Percentiles rank a stretch among this genome's conserved stretches.
These are phyloP conservation scores for Xylocampa areola DNA, from an alignment of 2,888 invertebrate genomes.

Conservation along the genomic window DNA sequence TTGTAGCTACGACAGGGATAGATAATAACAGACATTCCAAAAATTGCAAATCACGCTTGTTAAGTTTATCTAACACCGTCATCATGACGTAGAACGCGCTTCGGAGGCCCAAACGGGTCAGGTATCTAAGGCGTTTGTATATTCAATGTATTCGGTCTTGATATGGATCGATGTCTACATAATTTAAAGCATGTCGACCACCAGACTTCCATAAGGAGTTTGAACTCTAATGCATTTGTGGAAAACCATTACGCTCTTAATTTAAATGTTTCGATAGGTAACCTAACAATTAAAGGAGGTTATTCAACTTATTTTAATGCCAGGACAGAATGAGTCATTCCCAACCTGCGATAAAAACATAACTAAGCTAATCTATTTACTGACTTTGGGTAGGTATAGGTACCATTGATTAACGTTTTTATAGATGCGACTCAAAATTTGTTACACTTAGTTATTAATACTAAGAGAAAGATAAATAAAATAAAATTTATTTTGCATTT, in stretches of 20 bases:
- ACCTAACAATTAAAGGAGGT: conserved; percentile 41
- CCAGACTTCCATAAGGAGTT: conserved; percentile 17
- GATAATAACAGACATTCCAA: background rate
- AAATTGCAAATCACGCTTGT: conserved; percentile 54
- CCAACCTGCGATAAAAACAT: conserved; percentile 39
- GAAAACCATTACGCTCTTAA: too few species aligned
- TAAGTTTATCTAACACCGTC: conserved; percentile 49
- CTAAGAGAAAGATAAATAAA: too few species aligned
- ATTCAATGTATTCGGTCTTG: conserved; percentile 32
- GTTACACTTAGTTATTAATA: too few species aligned
- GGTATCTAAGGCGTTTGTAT: conserved; percentile 31
- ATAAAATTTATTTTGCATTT: too few species aligned
- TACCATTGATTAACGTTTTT: too few species aligned
- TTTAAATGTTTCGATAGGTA: too few species aligned
- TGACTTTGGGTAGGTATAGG: too few species aligned
- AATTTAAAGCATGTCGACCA: background rate
- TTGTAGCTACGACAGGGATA: background rate
- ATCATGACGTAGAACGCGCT: conserved; percentile 51
- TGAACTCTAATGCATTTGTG: background rate
- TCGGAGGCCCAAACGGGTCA: conserved; percentile 60
- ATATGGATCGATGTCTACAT: conserved; percentile 14
- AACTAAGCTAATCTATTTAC: background rate
- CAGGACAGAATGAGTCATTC: conserved; percentile 55
- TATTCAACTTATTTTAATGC: conserved; percentile 62
- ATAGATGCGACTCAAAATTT: background rate